Evolutionary conservation across 2,113 vertebrate genomes (phyloP), one percentile per base, ranked within the genome.

Genomic region (Choloepus hoffmanni): DNA sequence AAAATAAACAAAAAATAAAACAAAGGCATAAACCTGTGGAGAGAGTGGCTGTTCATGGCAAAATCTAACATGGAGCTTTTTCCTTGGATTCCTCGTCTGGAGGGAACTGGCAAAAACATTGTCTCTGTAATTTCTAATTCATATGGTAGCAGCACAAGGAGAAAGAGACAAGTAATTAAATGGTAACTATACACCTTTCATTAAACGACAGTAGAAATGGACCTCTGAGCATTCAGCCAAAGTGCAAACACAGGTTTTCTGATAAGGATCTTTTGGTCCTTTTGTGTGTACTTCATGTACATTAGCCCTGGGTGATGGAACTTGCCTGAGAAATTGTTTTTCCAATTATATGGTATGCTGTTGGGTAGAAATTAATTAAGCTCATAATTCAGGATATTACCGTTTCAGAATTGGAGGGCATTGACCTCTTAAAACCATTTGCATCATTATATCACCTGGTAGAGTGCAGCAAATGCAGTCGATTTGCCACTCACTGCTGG

Each of bases 331-430:
- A 86, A 96, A 93, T 81, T 86, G 88, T 77, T 89, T 96, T 92
- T 89, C 40, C 79, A 94, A 92, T 96, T 94, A 95, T 89, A 93
- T 94, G 91, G 85, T 62, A 65, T 83, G 78, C 62, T 86, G 3
- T 92, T 89, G 65, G 65, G 78, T 87, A 21, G 58, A 96, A 96
- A 91, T 96, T 94, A 92, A 94, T 95, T 89, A 92, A 74, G 62
- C 58, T 90, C 68, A 12, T 76, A 76, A 96, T 96, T 96, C 95
- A 87, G 62, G 43, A 90, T 63, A 84, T 93, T 76, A 65, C 48
- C 63, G 63, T 94, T 92, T 97, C 90, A 92, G 58, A 95, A 81
- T 89, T 43, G 43, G 86, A 96, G 58, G 74, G 85, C 53, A 68
- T 0, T 94, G 95, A 77, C 91, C 89, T 96, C 85, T 62, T 62